Percentiles rank a stretch among this genome's conserved stretches.
Evolutionary conservation across 2,888 invertebrate genomes (phyloP).

Genomic region (Drosophila koepferae): DNA sequence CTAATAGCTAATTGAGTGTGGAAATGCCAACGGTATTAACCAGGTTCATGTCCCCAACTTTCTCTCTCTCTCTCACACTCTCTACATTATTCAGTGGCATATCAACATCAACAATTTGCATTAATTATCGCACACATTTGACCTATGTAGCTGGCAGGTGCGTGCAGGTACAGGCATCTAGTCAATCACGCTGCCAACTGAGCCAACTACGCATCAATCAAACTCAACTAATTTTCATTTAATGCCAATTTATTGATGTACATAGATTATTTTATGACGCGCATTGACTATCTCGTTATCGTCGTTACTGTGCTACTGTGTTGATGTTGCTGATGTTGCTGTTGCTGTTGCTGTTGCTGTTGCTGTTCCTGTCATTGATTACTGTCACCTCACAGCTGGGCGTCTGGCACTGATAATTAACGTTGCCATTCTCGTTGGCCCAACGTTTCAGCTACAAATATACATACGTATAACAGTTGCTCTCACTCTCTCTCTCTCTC

Average conservation of each 20-base stretch:
- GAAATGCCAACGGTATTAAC: background rate
- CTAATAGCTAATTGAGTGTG: background rate
- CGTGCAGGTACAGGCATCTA: slow-evolving; percentile 4
- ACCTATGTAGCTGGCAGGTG: background rate
- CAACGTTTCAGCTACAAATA: background rate
- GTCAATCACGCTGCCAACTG: slow-evolving; percentile 58
- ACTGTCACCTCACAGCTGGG: slow-evolving; percentile 42
- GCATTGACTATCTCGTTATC: slow-evolving; percentile 40
- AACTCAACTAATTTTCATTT: slow-evolving; percentile 54
- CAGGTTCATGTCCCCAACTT: background rate
- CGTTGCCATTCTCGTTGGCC: slow-evolving; percentile 20
- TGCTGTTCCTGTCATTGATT: slow-evolving; percentile 38
- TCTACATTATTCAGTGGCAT: background rate
- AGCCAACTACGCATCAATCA: slow-evolving; percentile 72
- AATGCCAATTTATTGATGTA: slow-evolving; percentile 55
- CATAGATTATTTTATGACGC: slow-evolving; percentile 58
- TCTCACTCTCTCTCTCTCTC: background rate
- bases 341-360: slow-evolving; percentile 12
- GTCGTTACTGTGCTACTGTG: slow-evolving; percentile 20
- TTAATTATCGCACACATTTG: slow-evolving; percentile 6
- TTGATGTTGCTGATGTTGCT: too few species aligned
- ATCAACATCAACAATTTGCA: slow-evolving; percentile 5
- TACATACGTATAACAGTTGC: slow-evolving; percentile 1
- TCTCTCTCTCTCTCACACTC: too few species aligned
- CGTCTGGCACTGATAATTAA: slow-evolving; percentile 50